Evolutionary conservation across 2,888 invertebrate genomes (phyloP).

Genomic region (Himalopsyche kuldschensis): DNA sequence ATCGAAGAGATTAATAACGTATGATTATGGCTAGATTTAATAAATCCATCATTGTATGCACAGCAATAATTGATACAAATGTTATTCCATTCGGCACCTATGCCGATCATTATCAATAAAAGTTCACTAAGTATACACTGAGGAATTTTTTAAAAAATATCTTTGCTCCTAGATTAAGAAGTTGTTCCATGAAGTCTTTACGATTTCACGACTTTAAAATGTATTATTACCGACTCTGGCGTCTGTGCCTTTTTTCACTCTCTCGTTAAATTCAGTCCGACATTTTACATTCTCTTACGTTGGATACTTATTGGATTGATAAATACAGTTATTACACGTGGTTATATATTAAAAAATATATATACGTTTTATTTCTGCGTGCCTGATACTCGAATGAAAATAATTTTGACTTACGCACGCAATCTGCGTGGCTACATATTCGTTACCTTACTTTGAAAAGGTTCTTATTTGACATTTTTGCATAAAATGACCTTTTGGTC

Average conservation of each 20-base stretch:
- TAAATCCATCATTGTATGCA: background rate
- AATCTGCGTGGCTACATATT: no score
- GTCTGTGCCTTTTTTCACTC: background rate
- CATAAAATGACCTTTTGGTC: no score
- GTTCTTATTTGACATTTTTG: no score
- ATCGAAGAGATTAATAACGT: no score
- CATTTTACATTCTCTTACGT: background rate
- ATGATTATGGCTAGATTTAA: no score
- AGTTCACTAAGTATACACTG: background rate
- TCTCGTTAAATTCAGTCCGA: background rate
- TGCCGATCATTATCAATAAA: background rate
- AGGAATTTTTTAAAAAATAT: background rate
- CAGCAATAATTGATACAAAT: background rate
- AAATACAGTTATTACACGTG: background rate
- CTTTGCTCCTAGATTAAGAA: background rate
- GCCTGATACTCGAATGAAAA: background rate
- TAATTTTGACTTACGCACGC: background rate
- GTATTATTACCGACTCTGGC: background rate
- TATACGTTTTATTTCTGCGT: background rate
- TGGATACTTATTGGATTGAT: background rate
- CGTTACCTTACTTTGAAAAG: no score
- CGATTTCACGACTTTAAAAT: background rate
- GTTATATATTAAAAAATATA: background rate
- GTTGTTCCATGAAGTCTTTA: background rate
- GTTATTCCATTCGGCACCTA: background rate